A percentile compares a stretch with the other conserved stretches of the same genome.
phyloP scores from a whole-genome alignment of 2,113 vertebrate species.

The Dinomys branickii region DNA sequence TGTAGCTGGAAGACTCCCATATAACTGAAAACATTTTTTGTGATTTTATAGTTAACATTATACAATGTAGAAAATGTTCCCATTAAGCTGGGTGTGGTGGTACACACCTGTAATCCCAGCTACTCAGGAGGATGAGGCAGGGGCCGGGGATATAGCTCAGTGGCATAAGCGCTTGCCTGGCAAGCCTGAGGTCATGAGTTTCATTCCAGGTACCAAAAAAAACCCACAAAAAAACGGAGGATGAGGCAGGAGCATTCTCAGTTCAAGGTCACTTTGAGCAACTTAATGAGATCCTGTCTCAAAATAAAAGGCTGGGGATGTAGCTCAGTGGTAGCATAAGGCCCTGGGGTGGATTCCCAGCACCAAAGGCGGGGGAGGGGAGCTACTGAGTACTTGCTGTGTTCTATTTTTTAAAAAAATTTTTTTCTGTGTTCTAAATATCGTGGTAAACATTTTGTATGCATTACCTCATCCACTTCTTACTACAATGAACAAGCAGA shows the following conservation, averaged over 20 bases:
- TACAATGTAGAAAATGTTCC: neutral
- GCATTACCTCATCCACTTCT: neutral
- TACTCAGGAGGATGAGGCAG: neutral
- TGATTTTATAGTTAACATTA: neutral
- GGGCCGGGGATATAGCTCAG: too few species aligned
- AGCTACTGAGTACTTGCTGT: neutral
- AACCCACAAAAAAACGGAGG: too few species aligned
- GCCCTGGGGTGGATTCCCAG: neutral
- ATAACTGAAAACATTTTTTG: slow-evolving; percentile 18
- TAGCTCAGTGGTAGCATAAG: neutral
- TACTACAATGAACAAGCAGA: neutral
- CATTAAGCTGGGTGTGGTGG: neutral
- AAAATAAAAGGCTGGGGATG: neutral
- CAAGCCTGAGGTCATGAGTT: too few species aligned
- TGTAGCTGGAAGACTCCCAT: neutral
- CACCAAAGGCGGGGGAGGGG: neutral
- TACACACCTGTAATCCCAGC: neutral
- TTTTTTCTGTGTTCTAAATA: neutral
- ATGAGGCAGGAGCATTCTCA: neutral
- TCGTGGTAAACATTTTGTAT: neutral
- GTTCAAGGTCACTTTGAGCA: neutral
- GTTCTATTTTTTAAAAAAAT: too few species aligned
- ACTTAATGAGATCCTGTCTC: neutral
- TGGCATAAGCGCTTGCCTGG: too few species aligned
- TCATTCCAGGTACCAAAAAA: neutral